Conservation (phyloP, 2,113 vertebrate species). For the Callionymus lyra region DNA sequence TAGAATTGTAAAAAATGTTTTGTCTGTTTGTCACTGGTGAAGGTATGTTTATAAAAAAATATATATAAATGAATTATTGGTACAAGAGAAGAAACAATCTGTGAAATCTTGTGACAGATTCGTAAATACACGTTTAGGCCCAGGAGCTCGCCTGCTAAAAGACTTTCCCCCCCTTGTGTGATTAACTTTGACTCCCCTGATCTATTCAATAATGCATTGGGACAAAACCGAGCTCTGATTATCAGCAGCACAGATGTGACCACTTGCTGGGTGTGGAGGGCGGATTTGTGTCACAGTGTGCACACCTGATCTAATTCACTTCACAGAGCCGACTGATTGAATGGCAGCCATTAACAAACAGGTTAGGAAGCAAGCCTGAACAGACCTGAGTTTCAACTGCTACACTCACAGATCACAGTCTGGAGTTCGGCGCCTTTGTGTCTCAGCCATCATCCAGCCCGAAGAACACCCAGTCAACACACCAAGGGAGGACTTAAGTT, state of each 20-base stretch:
- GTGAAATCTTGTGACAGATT: too few species aligned
- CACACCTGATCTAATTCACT: conserved; percentile 51
- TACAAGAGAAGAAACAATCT: too few species aligned
- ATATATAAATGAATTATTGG: too few species aligned
- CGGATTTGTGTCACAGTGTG: conserved; percentile 42
- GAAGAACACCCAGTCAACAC: conserved; percentile 30
- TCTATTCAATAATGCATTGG: conserved; percentile 24
- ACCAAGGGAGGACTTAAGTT: conserved; percentile 44
- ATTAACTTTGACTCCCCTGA: too few species aligned
- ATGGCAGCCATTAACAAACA: conserved; percentile 45
- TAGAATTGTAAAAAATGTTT: too few species aligned
- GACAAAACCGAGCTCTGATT: conserved; percentile 43
- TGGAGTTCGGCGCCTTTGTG: conserved; percentile 26
- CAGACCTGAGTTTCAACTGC: conserved; percentile 37
- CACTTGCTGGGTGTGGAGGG: conserved; percentile 25
- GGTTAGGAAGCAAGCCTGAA: conserved; percentile 44
- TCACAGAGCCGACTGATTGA: too few species aligned
- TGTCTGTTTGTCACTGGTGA: too few species aligned
- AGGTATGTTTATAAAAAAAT: too few species aligned
- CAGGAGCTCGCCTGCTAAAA: too few species aligned
- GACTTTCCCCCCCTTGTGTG: too few species aligned
- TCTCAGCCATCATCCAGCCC: conserved; percentile 35
- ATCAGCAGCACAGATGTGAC: conserved; percentile 31
- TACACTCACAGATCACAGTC: too few species aligned
- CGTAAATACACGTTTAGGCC: too few species aligned